phyloP scores from a whole-genome alignment of 2,797 vertebrate species.

The Channa striata region DNA sequence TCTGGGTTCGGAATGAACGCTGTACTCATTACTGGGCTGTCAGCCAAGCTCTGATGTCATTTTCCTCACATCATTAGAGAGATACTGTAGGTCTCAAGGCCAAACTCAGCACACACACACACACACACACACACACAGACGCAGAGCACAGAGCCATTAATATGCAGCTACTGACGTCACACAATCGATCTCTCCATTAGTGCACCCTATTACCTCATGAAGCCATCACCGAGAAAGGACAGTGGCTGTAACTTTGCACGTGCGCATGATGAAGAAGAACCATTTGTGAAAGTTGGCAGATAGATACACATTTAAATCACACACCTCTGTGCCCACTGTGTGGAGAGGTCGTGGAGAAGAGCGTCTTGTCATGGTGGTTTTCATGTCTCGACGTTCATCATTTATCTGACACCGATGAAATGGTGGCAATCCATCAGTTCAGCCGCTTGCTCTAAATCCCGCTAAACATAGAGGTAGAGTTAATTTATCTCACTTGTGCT shows the following conservation, averaged over 20 bases:
- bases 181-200: constrained; percentile 69
- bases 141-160: constrained; percentile 49
- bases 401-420: constrained; percentile 56
- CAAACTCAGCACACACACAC: constrained; percentile 32
- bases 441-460: constrained; percentile 48
- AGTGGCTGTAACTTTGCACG: constrained; percentile 40
- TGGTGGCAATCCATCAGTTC: constrained; percentile 66
- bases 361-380: constrained; percentile 37
- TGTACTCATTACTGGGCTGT: constrained; percentile 77
- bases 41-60: constrained; percentile 73
- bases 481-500: constrained; percentile 74
- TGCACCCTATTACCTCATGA: constrained; percentile 53
- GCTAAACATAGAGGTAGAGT: constrained; percentile 61
- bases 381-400: constrained; percentile 62
- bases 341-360: constrained; percentile 34
- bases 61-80: constrained; percentile 69
- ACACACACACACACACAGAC: constrained; percentile 27
- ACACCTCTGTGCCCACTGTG: constrained; percentile 19
- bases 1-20: constrained; percentile 58
- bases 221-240: constrained; percentile 46
- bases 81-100: constrained; percentile 40
- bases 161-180: constrained; percentile 68
- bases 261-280: constrained; percentile 44
- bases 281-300: constrained; percentile 26
- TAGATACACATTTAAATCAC: constrained; percentile 53